Evolutionary conservation across 2,888 invertebrate genomes (phyloP).

Genomic region (Aspidiotus rigidus): DNA sequence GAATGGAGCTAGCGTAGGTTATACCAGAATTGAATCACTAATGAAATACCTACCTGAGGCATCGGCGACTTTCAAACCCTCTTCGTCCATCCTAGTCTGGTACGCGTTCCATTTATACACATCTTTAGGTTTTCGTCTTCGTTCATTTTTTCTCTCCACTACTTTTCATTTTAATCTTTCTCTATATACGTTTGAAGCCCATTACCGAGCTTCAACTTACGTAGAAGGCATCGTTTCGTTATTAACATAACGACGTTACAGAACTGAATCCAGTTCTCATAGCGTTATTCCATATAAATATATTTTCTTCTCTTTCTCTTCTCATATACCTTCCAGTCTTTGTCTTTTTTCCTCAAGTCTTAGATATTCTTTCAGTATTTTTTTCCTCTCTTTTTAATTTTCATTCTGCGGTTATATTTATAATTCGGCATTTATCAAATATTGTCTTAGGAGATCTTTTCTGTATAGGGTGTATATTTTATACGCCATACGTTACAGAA

Average conservation of each 20-base stretch:
- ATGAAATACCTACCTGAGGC: conserved; percentile 33
- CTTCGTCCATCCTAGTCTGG: conserved; percentile 6
- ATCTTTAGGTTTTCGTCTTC: conserved; percentile 5
- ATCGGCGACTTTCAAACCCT: conserved; percentile 32
- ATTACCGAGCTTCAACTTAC: conserved; percentile 27
- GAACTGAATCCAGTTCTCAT: conserved; percentile 30
- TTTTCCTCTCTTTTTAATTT: conserved; percentile 18
- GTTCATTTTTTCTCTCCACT: conserved; percentile 16
- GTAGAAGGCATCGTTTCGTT: conserved; percentile 32
- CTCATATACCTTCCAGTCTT: conserved; percentile 4
- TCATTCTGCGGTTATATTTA: conserved; percentile 33
- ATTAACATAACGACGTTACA: conserved; percentile 34
- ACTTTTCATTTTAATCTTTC: conserved; percentile 27
- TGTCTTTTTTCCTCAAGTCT: neutral
- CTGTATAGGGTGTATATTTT: neutral
- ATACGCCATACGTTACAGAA: too few relatives aligned
- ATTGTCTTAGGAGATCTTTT: neutral
- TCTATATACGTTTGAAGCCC: conserved; percentile 32
- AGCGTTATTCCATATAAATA: conserved; percentile 29
- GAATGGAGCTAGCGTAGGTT: conserved; percentile 32
- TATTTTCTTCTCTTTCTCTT: conserved; percentile 13
- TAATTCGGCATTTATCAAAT: conserved; percentile 34
- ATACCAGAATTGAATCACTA: conserved; percentile 33
- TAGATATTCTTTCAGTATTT: conserved; percentile 4
- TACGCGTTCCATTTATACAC: neutral